phyloP scores from a whole-genome alignment of 2,797 vertebrate species.

The Orientallactaga sibirica region DNA sequence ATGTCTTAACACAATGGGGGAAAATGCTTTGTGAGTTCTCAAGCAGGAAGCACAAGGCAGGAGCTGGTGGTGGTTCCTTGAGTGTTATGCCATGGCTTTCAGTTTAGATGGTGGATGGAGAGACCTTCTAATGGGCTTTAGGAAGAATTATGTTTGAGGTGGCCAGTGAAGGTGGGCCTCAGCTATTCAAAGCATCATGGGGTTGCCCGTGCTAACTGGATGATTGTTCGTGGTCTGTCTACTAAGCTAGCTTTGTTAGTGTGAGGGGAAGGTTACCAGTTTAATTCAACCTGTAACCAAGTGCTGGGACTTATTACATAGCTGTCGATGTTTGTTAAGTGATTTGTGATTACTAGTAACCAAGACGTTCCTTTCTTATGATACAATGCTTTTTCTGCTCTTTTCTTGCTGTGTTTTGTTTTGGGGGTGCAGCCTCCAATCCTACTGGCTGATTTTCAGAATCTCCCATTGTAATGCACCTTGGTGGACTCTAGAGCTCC shows the following conservation, averaged over 20 bases:
- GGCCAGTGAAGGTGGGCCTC: background rate
- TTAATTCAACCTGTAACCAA: background rate
- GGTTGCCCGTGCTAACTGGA: background rate
- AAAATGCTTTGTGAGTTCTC: background rate
- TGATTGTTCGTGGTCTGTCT: background rate
- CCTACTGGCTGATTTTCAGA: background rate
- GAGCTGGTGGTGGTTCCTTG: background rate
- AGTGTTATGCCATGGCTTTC: background rate
- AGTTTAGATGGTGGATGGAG: background rate
- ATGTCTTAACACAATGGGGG: background rate
- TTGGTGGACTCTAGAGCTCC: background rate
- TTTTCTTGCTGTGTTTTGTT: background rate
- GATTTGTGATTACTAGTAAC: background rate
- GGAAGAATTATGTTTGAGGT: background rate
- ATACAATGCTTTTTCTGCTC: rapidly evolving
- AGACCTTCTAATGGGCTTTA: background rate
- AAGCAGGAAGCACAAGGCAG: background rate
- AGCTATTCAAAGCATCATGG: background rate
- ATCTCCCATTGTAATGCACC: background rate
- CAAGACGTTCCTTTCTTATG: background rate
- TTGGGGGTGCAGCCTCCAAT: background rate
- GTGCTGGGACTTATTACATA: background rate
- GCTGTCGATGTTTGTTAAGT: background rate
- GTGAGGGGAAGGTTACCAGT: no score
- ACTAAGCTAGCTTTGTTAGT: background rate